Conservation (phyloP, 2,888 invertebrate species). For the Formica aserva region DNA sequence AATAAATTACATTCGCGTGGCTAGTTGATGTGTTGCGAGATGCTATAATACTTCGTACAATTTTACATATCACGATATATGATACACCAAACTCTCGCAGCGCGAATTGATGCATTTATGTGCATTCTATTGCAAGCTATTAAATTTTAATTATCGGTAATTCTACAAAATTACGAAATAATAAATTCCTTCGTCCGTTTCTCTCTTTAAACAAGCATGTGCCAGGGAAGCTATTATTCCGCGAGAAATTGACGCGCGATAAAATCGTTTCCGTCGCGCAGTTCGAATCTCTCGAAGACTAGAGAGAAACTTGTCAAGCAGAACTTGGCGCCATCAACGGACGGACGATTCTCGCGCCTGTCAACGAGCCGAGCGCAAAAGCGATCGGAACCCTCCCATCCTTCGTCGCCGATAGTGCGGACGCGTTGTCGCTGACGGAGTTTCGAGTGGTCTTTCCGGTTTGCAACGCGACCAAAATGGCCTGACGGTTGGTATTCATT, state of each 20-base stretch:
- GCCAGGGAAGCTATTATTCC: background rate
- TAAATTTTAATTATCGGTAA: background rate
- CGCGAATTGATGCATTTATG: background rate
- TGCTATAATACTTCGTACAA: background rate
- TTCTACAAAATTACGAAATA: background rate
- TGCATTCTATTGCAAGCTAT: background rate
- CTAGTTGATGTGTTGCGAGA: background rate
- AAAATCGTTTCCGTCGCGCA: background rate
- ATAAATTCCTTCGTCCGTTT: background rate
- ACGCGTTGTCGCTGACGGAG: conserved; percentile 47
- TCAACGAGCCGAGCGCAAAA: conserved; percentile 16
- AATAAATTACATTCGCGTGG: conserved; percentile 14
- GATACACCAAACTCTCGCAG: background rate
- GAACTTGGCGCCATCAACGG: background rate
- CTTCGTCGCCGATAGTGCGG: conserved; percentile 14
- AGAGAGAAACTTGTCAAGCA: background rate
- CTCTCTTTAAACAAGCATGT: background rate
- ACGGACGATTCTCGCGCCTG: background rate
- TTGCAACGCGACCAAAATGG: conserved; percentile 64
- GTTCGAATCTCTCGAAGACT: background rate
- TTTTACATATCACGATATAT: background rate
- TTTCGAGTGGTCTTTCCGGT: conserved; percentile 68
- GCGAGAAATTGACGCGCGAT: background rate
- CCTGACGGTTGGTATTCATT: conserved; percentile 38
- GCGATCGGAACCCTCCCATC: conserved; percentile 9